These are phyloP conservation scores for Sebastes reedi DNA, from an alignment of 2,797 vertebrate species.

Conservation along the genomic window DNA sequence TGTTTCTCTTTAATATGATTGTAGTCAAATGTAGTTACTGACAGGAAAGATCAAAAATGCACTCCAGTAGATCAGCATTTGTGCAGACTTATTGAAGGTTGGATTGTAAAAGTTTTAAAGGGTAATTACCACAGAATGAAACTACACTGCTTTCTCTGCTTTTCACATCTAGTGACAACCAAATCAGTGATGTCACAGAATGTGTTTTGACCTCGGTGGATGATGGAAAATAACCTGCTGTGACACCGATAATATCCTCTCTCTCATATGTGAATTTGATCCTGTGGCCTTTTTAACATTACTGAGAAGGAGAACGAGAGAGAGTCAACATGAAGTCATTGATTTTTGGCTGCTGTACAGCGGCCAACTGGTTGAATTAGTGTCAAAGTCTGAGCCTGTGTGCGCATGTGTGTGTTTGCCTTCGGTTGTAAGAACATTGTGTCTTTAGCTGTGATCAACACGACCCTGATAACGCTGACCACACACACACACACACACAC, in stretches of 20 bases:
- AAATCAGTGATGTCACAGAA: neutral
- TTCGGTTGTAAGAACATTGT: conserved; percentile 6
- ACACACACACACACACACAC: neutral
- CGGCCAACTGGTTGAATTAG: neutral
- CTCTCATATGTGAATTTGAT: neutral
- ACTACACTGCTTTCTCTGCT: neutral
- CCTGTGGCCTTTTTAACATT: neutral
- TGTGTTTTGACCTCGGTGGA: neutral
- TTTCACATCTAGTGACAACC: neutral
- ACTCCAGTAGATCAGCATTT: neutral
- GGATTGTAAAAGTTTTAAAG: neutral
- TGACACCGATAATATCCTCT: neutral
- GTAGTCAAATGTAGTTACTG: neutral
- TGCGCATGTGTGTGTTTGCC: conserved; percentile 28
- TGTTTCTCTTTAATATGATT: neutral
- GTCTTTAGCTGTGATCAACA: conserved; percentile 25
- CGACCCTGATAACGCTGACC: conserved; percentile 44
- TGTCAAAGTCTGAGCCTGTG: conserved; percentile 41
- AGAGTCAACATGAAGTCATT: neutral
- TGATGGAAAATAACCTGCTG: neutral
- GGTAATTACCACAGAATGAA: neutral
- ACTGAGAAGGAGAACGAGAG: neutral
- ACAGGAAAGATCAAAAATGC: neutral
- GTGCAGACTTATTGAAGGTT: neutral
- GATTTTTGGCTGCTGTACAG: conserved; percentile 33